phyloP scores from a whole-genome alignment of 2,888 invertebrate genomes.

The Lithophane socia region DNA sequence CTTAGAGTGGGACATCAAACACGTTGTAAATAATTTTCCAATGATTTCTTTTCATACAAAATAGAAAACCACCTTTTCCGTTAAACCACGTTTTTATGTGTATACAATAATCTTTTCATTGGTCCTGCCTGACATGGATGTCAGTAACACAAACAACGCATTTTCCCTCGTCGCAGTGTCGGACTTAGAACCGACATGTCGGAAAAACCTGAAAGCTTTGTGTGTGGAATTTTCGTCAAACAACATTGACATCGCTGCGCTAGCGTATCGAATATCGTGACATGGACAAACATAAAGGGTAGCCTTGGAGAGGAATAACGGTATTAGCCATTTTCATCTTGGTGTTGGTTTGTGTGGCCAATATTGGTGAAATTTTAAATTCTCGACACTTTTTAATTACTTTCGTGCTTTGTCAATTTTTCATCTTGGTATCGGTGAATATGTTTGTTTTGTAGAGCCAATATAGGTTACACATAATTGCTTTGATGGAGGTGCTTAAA shows the following conservation, averaged over 20 bases:
- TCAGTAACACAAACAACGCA: constrained; percentile 47
- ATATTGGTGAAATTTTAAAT: constrained; percentile 3
- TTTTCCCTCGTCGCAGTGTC: constrained; percentile 39
- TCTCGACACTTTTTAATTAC: not conserved
- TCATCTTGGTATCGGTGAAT: not conserved
- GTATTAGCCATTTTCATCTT: constrained; percentile 11
- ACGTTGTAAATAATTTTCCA: not conserved
- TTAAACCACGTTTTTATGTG: not conserved
- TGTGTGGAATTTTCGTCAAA: constrained; percentile 56
- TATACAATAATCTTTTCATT: constrained; percentile 19
- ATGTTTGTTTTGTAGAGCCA: not conserved
- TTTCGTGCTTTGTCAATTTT: not conserved
- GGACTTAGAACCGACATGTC: constrained; percentile 45
- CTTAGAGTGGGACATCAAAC: too few relatives aligned
- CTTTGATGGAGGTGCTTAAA: not conserved
- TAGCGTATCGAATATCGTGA: constrained; percentile 40
- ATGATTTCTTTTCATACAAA: not conserved
- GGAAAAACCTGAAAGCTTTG: constrained; percentile 51
- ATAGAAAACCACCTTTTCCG: not conserved
- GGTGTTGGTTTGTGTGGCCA: constrained; percentile 13
- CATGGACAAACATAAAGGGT: constrained; percentile 38
- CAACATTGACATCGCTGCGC: constrained; percentile 45
- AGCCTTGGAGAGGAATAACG: constrained; percentile 28
- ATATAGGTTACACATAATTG: not conserved
- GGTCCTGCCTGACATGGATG: constrained; percentile 24